Base-by-base conservation (phyloP, 1,140 invertebrate genomes). In the Scaptomyza montana region DNA sequence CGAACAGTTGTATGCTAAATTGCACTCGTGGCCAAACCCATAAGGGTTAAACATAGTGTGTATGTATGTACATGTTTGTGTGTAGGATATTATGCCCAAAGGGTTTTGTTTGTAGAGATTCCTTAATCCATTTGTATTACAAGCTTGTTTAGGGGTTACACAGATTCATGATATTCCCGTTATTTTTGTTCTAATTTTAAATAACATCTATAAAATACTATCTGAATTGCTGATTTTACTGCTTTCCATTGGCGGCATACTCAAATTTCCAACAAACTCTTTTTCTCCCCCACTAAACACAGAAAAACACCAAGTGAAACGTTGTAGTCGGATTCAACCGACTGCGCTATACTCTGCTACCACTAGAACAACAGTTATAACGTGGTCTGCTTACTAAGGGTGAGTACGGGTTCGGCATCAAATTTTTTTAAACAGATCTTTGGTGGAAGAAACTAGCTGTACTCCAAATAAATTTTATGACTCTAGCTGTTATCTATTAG, bases 1-100 rank as follows among this genome's bases (percentile, higher is more conserved):
- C 19, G n/a, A 55, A 41, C 33, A 55, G 36, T 55, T 45, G 19
- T 56, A 43, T 5, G 54, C 39, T 2, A 56, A 56, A 45, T 56
- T 43, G 10, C 10, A 43, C 10, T 12, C 39, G 39, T 43, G 12
- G 7, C 30, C 30, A 41, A n/a, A 13, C n/a, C 8, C 39, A 13
- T 13, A 56, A 45, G 39, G 39, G 54, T 25, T 16, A 39, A 39
- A 41, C 10, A 39, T 10, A 25, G 9, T 5, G 9, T 39, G 12
- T 25, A 39, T 39, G 36, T 39, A 10, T 10, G 8, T 16, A 16
- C 10, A 39, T 25, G 21, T 25, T 25, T 25, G 21, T 25, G 2
- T 25, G 21, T 25, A 25, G 2, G 2, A 25, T 25, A 25, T 25
- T 25, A 25, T 41, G 3, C 12, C 39, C 9, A 9, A n/a, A 43